Conservation (phyloP, 2,888 invertebrate genomes). For the Pegoplata infirma region DNA sequence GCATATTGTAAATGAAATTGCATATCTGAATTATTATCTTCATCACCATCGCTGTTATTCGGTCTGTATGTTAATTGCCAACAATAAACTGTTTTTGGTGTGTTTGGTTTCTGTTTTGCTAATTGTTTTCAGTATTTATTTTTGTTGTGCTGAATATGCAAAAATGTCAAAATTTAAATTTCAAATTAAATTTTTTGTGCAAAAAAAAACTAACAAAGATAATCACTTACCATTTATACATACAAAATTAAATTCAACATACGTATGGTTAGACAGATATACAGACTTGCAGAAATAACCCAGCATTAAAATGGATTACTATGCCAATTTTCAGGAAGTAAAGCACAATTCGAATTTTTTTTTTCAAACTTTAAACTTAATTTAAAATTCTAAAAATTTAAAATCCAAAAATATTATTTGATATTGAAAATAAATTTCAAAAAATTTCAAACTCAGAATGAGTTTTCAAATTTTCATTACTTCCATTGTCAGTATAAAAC, state of each 20-base stretch:
- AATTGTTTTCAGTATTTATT: neutral
- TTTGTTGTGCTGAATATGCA: constrained; percentile 10
- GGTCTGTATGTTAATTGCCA: neutral
- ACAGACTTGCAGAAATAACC: too few species aligned
- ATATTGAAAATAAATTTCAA: too few species aligned
- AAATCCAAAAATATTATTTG: too few species aligned
- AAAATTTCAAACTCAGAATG: too few species aligned
- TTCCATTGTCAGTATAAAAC: too few species aligned
- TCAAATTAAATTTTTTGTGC: neutral
- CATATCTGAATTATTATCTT: neutral
- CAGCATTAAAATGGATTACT: too few species aligned
- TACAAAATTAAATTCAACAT: neutral
- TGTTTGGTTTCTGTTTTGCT: neutral
- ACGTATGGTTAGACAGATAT: too few species aligned
- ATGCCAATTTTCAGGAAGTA: too few species aligned
- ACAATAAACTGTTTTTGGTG: neutral
- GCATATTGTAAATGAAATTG: neutral
- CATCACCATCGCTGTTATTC: neutral
- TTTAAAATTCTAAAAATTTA: too few species aligned
- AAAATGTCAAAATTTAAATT: constrained; percentile 24
- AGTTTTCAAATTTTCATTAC: too few species aligned
- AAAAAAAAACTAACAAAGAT: neutral
- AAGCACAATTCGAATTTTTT: too few species aligned
- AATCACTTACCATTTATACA: neutral
- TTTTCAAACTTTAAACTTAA: too few species aligned